Evolutionary conservation across 2,888 invertebrate species (phyloP), one percentile per base, ranked within the genome.

Genomic region (Morpho deidamia): DNA sequence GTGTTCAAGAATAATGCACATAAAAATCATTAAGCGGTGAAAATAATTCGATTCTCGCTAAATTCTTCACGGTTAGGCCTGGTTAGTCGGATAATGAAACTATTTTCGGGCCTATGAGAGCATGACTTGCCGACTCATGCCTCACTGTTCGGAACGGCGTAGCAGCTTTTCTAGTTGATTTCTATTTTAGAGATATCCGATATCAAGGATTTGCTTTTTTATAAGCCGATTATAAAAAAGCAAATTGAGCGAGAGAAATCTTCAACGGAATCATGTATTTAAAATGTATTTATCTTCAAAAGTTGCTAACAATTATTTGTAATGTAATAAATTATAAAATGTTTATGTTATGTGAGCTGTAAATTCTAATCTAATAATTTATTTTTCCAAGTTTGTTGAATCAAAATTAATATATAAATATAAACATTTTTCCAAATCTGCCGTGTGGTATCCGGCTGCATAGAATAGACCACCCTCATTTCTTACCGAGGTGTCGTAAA

Each of bases 101-200:
- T 33, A 47, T 67, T 65, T 63, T 55, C 61, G 49, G 49, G 57
- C 55, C 64, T 64, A 69, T 60, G 66, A 68, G 66, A 67, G 68
- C 68, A 65, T 68, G 67, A 66, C 66, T 61, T 56, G 56, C 42
- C 51, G 55, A 59, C 56, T 56, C 58, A 61, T 57, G 55, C 51
- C 44, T 33, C 59, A 56, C 51, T 51, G 47, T 53, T 55, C 40
- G 49, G 39, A 14, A 56, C 45, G 35, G 53, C 41, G 37, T 23
- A 37, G 12, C 37, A 37, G 14, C 37, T 45, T 45, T 14, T 37
- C 14, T 32, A 32, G 5, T 32, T 41, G 40, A 48, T 41, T 48
- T 48, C 48, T 48, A 41, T 40, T 48, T 33, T 2, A 34, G 34
- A 41, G 48, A 48, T 48, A 40, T 48, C 40, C 11, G 11, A 32